Percentiles rank a stretch among this genome's conserved stretches.
phyloP scores from a whole-genome alignment of 2,797 vertebrate genomes.

The Muscicapa striata region DNA sequence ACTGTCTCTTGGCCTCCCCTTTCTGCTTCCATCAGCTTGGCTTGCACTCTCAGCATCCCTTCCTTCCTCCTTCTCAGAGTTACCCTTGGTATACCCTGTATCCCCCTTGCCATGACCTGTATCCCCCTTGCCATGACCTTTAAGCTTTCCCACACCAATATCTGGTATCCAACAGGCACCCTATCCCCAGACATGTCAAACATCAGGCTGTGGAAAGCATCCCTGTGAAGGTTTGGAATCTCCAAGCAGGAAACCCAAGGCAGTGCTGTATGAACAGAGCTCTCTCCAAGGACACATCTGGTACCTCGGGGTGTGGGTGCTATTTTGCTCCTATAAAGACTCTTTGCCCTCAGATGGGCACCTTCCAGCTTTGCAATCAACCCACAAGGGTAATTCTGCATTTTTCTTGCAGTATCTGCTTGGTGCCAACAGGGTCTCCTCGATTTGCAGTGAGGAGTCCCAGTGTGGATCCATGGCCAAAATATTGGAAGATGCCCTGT shows the following conservation, averaged over 20 bases:
- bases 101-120: not conserved
- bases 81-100: not conserved
- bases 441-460: accelerated
- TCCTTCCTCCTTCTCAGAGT: not conserved
- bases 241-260: not conserved
- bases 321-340: not conserved
- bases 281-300: not conserved
- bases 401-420: not conserved
- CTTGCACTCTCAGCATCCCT: not conserved
- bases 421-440: not conserved
- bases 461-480: not conserved
- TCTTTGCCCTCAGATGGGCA: not conserved
- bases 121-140: not conserved
- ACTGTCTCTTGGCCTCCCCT: not conserved
- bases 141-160: not conserved
- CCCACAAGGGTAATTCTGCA: not conserved
- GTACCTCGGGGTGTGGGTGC: not conserved
- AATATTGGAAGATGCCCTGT: not conserved
- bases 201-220: not conserved
- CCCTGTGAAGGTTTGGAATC: not conserved
- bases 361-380: not conserved
- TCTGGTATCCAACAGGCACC: not conserved
- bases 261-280: not conserved
- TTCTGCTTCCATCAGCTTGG: not conserved
- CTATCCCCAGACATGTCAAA: not conserved